Percentiles rank a stretch among this genome's conserved stretches.
phyloP scores from a whole-genome alignment of 2,888 invertebrate species.

The Cataglyphis cursor region DNA sequence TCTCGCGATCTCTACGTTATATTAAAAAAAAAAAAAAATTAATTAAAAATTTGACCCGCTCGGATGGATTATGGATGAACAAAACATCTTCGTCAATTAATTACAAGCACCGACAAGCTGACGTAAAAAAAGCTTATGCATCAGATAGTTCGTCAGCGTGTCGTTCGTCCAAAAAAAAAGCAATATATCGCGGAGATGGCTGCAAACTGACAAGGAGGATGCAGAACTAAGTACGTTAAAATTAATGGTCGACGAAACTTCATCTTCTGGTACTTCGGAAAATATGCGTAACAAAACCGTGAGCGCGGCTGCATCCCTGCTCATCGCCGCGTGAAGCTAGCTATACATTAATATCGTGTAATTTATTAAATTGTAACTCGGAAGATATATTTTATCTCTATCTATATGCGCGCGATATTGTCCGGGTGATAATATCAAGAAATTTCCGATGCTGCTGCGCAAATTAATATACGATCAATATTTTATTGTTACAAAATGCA shows the following conservation, averaged over 20 bases:
- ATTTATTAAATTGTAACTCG: conserved; percentile 48
- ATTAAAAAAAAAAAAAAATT: conserved; percentile 56
- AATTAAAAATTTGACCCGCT: conserved; percentile 63
- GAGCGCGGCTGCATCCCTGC: conserved; percentile 48
- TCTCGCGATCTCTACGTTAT: conserved; percentile 36
- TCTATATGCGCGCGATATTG: not conserved
- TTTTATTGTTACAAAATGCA: conserved; percentile 1
- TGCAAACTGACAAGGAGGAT: conserved; percentile 71
- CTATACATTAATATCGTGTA: conserved; percentile 50
- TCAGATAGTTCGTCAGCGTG: conserved; percentile 59
- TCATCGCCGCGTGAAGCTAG: conserved; percentile 14
- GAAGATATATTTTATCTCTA: conserved; percentile 6
- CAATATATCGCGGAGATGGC: conserved; percentile 71
- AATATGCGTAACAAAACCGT: conserved; percentile 68
- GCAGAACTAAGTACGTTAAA: conserved; percentile 70
- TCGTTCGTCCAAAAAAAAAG: conserved; percentile 54
- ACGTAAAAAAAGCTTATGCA: conserved; percentile 56
- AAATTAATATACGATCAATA: not conserved
- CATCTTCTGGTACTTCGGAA: conserved; percentile 56
- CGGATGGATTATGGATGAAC: conserved; percentile 55
- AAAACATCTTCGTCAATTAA: conserved; percentile 72
- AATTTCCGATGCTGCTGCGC: conserved; percentile 6
- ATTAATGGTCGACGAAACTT: conserved; percentile 74
- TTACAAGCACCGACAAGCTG: conserved; percentile 59
- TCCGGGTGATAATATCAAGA: conserved; percentile 24